Conservation (phyloP, 1,140 invertebrate species). For the Calliopsis andreniformis region DNA sequence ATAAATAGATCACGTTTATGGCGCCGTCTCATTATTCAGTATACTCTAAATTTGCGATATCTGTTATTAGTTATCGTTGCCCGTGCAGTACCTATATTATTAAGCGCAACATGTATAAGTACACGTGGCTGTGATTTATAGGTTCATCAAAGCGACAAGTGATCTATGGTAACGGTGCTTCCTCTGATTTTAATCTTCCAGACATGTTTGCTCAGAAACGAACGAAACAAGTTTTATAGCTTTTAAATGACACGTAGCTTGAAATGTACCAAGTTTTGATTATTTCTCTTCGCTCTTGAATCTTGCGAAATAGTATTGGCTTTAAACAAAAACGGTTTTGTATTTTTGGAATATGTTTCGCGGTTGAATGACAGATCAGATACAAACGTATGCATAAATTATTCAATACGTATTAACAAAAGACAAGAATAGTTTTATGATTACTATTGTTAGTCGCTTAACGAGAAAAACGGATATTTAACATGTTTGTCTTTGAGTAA, state of each 20-base stretch:
- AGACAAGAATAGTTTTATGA: no score
- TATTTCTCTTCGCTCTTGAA: conserved; percentile 25
- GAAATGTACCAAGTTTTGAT: background rate
- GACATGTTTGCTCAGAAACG: conserved; percentile 8
- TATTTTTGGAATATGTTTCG: background rate
- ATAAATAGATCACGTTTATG: background rate
- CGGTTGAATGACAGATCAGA: no score
- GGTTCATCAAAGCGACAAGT: background rate
- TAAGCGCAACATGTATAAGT: conserved; percentile 2
- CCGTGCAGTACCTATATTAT: background rate
- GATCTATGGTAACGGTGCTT: conserved; percentile 9
- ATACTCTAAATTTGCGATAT: background rate
- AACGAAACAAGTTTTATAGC: background rate
- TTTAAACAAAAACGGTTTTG: conserved; percentile 11
- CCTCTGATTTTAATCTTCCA: conserved; percentile 20
- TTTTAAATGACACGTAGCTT: conserved; percentile 6
- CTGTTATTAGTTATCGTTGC: background rate
- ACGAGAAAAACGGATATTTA: no score
- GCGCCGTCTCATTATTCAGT: background rate
- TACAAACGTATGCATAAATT: no score
- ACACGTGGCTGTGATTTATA: background rate
- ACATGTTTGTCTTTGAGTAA: no score
- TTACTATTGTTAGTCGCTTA: no score
- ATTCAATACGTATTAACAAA: no score
- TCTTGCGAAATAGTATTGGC: background rate